Conservation (phyloP, 2,888 invertebrate species). For the Himalopsyche japonica region DNA sequence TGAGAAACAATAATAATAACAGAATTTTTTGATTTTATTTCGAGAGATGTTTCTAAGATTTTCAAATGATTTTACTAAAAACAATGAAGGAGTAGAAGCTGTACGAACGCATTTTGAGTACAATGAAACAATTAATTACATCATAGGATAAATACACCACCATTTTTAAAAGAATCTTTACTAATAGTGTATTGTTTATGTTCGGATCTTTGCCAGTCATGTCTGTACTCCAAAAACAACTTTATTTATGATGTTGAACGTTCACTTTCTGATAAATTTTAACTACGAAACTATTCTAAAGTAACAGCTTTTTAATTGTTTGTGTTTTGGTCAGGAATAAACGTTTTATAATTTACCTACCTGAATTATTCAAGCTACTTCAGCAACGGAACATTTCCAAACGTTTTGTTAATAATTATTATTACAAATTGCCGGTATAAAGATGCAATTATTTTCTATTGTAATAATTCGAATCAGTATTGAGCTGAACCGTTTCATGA, state of each 20-base stretch:
- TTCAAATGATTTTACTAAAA: neutral
- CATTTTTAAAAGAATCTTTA: neutral
- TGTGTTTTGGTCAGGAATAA: neutral
- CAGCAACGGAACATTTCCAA: too few relatives aligned
- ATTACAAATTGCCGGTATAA: too few relatives aligned
- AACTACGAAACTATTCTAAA: neutral
- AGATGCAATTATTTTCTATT: too few relatives aligned
- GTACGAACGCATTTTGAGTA: neutral
- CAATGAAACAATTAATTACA: neutral
- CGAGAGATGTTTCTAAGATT: too few relatives aligned
- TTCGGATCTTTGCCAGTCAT: neutral
- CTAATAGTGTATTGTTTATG: neutral
- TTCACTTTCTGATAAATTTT: neutral
- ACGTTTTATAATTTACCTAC: neutral
- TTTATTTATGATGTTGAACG: neutral
- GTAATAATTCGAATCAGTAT: too few relatives aligned
- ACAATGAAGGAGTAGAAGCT: neutral
- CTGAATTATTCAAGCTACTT: too few relatives aligned
- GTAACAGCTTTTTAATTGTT: neutral
- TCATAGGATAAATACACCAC: neutral
- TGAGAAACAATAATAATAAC: too few relatives aligned
- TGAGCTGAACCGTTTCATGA: too few relatives aligned
- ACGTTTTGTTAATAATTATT: too few relatives aligned
- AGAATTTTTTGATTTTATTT: too few relatives aligned
- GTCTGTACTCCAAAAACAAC: neutral